Evolutionary conservation across 2,113 vertebrate species (phyloP), one percentile per base, ranked within the genome.

Genomic region (Athene cunicularia): DNA sequence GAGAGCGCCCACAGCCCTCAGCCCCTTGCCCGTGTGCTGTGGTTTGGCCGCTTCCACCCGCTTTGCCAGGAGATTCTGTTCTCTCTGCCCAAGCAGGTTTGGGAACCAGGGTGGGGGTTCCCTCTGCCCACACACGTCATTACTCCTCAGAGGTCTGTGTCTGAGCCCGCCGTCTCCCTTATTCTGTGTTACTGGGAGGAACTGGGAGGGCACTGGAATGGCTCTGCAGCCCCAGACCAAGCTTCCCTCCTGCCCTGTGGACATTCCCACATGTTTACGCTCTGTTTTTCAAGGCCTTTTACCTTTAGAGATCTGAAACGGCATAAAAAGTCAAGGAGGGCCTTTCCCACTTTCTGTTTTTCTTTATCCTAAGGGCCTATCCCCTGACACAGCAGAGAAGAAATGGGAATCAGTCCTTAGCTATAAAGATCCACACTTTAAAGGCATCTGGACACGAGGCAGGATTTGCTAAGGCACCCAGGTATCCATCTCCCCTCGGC

Each of bases 11-110:
- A 8, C 32, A 22, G 62, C 37, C 6, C 45, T 13, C 7, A 1
- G 27, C 5, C 37, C 45, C 39, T 9, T 6, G 18, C 15, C 73
- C 7, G 4, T 2, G 5, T 0, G 3, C 7, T 15, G 2, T 4
- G 22, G 47, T 28, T 2, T 32, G 32, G 33, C 11, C 19, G 6
- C 41, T 24, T 73, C 33, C 60, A 33, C 20, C 20, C 2, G 33
- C 60, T 75, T 35, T 43, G 55, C 32, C 1, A 2, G 14, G 60
- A 1, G 7, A 21, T 35, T 64, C 10, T 56, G 14, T 9, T 56
- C 24, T 35, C 30, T 47, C 9, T 1, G 55, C 23, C 27, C 22
- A 3, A 26, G 35, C 15, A 43, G 53, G 47, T 30, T 8, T 5
- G 16, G 32, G 39, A 26, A 55, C n/a, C 32, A 26, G 47, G 0